A percentile compares a stretch with the other conserved stretches of the same genome.
Conservation (phyloP, 1,140 invertebrate species). For the Cydia pomonella region DNA sequence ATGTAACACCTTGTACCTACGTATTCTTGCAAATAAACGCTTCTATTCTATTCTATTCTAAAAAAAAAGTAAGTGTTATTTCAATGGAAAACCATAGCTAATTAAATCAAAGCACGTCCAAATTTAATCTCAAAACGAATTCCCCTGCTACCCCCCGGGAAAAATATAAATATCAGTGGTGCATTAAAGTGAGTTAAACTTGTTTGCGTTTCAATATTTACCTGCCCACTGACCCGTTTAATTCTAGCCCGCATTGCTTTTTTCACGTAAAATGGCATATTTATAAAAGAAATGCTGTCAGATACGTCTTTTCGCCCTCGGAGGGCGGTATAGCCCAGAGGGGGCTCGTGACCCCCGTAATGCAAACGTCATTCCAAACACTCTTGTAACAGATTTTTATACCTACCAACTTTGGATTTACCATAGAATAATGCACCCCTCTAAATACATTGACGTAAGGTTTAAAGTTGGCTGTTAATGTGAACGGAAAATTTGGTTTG, state of each 20-base stretch:
- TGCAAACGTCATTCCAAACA: slow-evolving; percentile 36
- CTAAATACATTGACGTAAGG: background rate
- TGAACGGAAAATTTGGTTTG: slow-evolving; percentile 35
- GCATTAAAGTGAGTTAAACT: slow-evolving; percentile 73
- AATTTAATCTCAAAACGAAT: slow-evolving; percentile 26
- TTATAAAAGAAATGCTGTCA: background rate
- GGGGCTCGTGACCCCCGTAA: slow-evolving; percentile 22
- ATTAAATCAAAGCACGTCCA: slow-evolving; percentile 30
- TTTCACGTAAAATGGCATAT: slow-evolving; percentile 59
- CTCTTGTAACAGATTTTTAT: slow-evolving; percentile 35
- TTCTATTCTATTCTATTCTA: no score
- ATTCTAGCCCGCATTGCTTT: slow-evolving; percentile 54
- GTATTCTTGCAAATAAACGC: no score
- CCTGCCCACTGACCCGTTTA: slow-evolving; percentile 73
- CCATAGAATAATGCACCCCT: background rate
- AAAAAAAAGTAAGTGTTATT: no score
- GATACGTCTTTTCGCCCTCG: background rate
- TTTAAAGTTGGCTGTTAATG: background rate
- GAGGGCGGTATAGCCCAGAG: slow-evolving; percentile 1
- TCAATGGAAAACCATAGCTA: background rate
- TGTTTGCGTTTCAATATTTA: slow-evolving; percentile 76
- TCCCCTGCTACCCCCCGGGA: slow-evolving; percentile 37
- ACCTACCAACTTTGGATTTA: slow-evolving; percentile 15
- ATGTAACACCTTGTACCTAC: no score
- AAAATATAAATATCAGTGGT: slow-evolving; percentile 67